These are phyloP conservation scores for Typhlichthys eigenmanni DNA, from an alignment of 2,797 vertebrate species.

Conservation along the genomic window DNA sequence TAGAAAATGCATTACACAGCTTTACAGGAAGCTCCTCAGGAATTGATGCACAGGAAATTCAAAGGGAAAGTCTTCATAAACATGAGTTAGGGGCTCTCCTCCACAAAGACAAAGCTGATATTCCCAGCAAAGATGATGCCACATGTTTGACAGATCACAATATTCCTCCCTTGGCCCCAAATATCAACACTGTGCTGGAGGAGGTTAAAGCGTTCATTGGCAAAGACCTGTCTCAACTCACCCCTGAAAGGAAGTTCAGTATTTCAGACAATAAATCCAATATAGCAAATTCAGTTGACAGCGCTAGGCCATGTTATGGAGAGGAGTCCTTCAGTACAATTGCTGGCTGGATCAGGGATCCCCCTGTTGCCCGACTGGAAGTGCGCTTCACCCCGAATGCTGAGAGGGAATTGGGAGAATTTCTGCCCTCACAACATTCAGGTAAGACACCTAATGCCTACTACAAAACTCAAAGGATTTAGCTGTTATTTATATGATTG, in stretches of 20 bases:
- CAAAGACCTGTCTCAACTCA: conserved; percentile 35
- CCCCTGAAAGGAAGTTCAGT: conserved; percentile 1
- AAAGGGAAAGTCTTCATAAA: neutral
- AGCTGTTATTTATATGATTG: conserved; percentile 9
- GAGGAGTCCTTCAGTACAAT: conserved; percentile 67
- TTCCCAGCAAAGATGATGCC: conserved; percentile 1
- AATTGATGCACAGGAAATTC: conserved; percentile 6
- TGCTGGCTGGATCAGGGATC: conserved; percentile 82
- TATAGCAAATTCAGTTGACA: conserved; percentile 6
- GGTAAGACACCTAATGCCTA: conserved; percentile 51
- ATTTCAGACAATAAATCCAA: conserved; percentile 20
- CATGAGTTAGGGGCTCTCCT: neutral
- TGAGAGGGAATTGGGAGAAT: conserved; percentile 75
- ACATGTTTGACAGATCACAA: neutral
- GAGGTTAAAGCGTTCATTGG: conserved; percentile 58
- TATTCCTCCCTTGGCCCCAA: conserved; percentile 12
- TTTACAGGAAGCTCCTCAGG: neutral
- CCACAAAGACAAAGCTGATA: conserved; percentile 9
- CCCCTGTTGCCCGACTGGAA: conserved; percentile 75
- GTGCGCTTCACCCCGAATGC: conserved; percentile 86
- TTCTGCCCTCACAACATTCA: conserved; percentile 65
- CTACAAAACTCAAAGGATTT: neutral
- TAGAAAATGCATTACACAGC: conserved; percentile 4
- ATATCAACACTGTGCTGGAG: conserved; percentile 45
- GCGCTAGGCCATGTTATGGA: conserved; percentile 42